A percentile compares a stretch with the other conserved stretches of the same genome.
Conservation (phyloP, 2,888 invertebrate species). For the Saturnia japonica region DNA sequence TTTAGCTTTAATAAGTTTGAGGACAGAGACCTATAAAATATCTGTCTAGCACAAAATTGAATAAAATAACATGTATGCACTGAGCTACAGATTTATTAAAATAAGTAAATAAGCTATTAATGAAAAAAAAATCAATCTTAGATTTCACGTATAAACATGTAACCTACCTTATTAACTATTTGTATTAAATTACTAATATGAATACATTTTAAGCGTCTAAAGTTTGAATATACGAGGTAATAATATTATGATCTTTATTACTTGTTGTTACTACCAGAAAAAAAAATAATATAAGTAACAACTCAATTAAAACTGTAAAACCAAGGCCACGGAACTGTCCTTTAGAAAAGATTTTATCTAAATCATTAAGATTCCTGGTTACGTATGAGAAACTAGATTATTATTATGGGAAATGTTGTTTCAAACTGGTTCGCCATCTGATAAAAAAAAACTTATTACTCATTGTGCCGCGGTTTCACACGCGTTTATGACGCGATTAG, state of each 20-base stretch:
- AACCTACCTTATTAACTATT: not conserved
- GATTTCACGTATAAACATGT: not conserved
- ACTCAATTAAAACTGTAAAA: not conserved
- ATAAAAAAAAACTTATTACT: too few relatives aligned
- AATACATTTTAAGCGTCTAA: not conserved
- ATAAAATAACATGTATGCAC: too few relatives aligned
- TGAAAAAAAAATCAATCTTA: not conserved
- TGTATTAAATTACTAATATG: not conserved
- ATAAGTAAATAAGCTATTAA: too few relatives aligned
- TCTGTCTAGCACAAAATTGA: too few relatives aligned
- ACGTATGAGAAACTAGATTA: not conserved
- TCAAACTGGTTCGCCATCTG: too few relatives aligned
- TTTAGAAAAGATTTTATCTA: not conserved
- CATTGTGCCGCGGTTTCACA: too few relatives aligned
- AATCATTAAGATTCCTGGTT: not conserved
- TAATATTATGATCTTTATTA: not conserved
- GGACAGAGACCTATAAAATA: too few relatives aligned
- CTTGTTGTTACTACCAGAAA: not conserved
- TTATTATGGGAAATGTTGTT: not conserved
- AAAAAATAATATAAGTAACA: not conserved
- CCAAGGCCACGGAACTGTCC: conserved; percentile 1
- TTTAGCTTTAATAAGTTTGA: too few relatives aligned
- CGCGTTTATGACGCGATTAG: too few relatives aligned
- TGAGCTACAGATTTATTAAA: too few relatives aligned
- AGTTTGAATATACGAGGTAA: not conserved